Evolutionary conservation across 2,888 invertebrate genomes (phyloP).

Genomic region (Thecophora atra): DNA sequence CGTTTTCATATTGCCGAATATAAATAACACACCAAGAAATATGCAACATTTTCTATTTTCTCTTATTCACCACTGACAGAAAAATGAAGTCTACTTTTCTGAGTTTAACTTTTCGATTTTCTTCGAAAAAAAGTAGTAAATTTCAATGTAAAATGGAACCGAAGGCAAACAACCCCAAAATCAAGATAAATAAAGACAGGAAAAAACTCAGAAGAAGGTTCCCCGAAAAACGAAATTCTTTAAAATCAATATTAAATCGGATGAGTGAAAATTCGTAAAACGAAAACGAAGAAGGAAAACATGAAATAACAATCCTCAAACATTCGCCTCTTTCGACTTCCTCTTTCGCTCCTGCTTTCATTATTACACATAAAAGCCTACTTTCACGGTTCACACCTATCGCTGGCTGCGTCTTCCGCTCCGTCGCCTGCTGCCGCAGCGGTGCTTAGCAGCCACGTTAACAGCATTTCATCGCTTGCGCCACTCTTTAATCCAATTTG

Average conservation of each 20-base stretch:
- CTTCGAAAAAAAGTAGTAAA: too few species aligned
- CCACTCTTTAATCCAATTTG: constrained; percentile 3
- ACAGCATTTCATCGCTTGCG: not conserved
- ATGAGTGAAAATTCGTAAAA: not conserved
- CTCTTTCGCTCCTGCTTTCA: not conserved
- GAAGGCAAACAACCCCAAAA: too few species aligned
- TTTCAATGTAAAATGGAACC: too few species aligned
- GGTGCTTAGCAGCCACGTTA: not conserved
- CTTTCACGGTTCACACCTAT: too few species aligned
- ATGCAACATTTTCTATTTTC: too few species aligned
- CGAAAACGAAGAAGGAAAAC: not conserved
- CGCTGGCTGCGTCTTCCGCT: not conserved
- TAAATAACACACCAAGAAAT: too few species aligned
- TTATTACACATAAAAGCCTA: not conserved
- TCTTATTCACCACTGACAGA: too few species aligned
- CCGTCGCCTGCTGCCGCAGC: not conserved
- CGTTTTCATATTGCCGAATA: too few species aligned
- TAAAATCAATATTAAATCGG: not conserved
- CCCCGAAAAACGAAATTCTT: not conserved
- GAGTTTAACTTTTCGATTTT: too few species aligned
- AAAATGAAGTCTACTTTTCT: too few species aligned
- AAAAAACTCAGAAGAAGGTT: not conserved
- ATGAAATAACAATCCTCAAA: not conserved
- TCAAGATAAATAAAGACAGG: not conserved
- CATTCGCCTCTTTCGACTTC: not conserved